Evolutionary conservation across 2,888 invertebrate genomes (phyloP).

Genomic region (Aphidoletes aphidimyza): DNA sequence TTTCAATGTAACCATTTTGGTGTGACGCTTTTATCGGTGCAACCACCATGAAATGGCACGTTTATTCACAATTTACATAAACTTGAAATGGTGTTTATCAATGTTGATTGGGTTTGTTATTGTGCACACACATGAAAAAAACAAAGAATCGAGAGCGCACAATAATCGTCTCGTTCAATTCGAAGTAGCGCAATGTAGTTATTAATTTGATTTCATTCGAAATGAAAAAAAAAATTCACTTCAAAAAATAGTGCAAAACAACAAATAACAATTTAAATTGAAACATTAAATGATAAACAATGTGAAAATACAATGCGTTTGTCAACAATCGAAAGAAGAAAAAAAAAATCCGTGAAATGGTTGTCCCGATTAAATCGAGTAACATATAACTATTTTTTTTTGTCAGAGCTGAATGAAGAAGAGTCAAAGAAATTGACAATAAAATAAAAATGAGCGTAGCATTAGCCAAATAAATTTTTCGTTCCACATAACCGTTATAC

Average conservation of each 20-base stretch:
- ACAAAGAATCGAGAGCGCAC: too few relatives aligned
- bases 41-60: conserved; percentile 15
- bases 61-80: conserved; percentile 27
- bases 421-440: neutral
- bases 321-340: conserved; percentile 23
- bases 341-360: neutral
- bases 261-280: neutral
- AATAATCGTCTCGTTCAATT: neutral
- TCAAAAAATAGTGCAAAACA: too few relatives aligned
- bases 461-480: conserved; percentile 31
- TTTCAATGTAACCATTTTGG: neutral
- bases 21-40: neutral
- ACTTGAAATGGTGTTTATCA: neutral
- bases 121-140: neutral
- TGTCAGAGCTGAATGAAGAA: neutral
- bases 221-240: neutral
- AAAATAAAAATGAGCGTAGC: neutral
- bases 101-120: neutral
- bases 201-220: conserved; percentile 21
- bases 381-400: conserved; percentile 28
- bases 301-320: conserved; percentile 3
- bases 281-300: conserved; percentile 39
- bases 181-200: conserved; percentile 13
- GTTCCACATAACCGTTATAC: conserved; percentile 53
- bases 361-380: conserved; percentile 53